These are phyloP conservation scores for Orchesella flavescens DNA, from an alignment of 2,888 invertebrate genomes.

Conservation along the genomic window DNA sequence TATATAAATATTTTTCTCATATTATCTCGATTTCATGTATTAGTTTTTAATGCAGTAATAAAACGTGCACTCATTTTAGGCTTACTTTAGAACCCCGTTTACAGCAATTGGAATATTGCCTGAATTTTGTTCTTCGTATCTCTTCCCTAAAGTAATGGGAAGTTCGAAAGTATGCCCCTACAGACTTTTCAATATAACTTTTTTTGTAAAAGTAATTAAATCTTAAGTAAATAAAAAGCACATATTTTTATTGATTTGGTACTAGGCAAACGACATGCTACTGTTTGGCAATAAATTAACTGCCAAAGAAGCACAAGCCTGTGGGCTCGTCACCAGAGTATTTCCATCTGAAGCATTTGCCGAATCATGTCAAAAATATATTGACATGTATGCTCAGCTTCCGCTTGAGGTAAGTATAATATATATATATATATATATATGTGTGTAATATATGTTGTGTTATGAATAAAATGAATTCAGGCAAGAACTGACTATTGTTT, in stretches of 20 bases:
- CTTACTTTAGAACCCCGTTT: constrained; percentile 45
- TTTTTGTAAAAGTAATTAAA: no score
- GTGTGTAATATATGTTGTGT: no score
- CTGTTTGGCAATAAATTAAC: constrained; percentile 27
- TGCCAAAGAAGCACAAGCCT: constrained; percentile 35
- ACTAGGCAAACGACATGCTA: constrained; percentile 32
- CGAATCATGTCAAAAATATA: no score
- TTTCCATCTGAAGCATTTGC: not conserved
- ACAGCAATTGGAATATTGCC: constrained; percentile 32
- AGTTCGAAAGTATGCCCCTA: constrained; percentile 34
- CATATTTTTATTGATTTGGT: no score
- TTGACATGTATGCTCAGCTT: no score
- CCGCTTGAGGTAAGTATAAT: no score
- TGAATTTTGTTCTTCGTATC: constrained; percentile 47
- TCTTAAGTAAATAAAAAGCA: no score
- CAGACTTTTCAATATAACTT: no score
- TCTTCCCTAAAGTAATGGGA: constrained; percentile 49
- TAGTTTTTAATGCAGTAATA: no score
- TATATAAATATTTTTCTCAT: not conserved
- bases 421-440: no score
- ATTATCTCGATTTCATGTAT: no score
- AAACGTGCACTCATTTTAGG: constrained; percentile 75
- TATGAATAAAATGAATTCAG: not conserved
- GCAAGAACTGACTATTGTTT: no score
- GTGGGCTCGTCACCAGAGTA: constrained; percentile 47